Conservation (phyloP, 2,113 vertebrate genomes). For the Eubucco bourcierii region DNA sequence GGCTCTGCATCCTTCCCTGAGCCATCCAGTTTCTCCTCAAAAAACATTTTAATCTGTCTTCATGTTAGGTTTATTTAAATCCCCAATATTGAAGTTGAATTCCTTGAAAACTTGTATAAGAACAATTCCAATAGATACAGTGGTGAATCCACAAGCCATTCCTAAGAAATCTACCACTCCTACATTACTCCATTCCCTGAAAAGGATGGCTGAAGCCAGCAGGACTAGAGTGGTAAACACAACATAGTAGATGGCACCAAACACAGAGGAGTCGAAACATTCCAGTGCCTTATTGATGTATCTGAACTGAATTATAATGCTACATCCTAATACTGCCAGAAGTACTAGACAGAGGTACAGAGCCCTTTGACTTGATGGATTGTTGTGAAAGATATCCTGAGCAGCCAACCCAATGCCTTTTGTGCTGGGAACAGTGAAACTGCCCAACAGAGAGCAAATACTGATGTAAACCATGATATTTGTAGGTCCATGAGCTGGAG, state of each 20-base stretch:
- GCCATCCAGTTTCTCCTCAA: slow-evolving; percentile 50
- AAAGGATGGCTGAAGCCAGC: slow-evolving; percentile 90
- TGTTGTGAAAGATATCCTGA: slow-evolving; percentile 83
- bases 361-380: slow-evolving; percentile 77
- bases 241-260: slow-evolving; percentile 95
- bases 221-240: slow-evolving; percentile 90
- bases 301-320: slow-evolving; percentile 92
- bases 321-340: slow-evolving; percentile 84
- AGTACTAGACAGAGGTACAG: slow-evolving; percentile 85
- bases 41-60: slow-evolving; percentile 76
- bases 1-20: slow-evolving; percentile 35
- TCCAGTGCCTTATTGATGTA: slow-evolving; percentile 96
- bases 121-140: slow-evolving; percentile 87
- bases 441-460: slow-evolving; percentile 94
- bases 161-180: slow-evolving; percentile 85
- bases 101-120: slow-evolving; percentile 92
- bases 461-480: slow-evolving; percentile 95
- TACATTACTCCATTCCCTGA: slow-evolving; percentile 91
- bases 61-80: slow-evolving; percentile 78
- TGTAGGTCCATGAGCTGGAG: slow-evolving; percentile 86
- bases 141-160: slow-evolving; percentile 89
- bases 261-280: slow-evolving; percentile 88
- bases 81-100: slow-evolving; percentile 82
- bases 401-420: slow-evolving; percentile 94
- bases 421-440: slow-evolving; percentile 94